Evolutionary conservation across 2,113 vertebrate genomes (phyloP), one percentile per base, ranked within the genome.

Genomic region (Steatornis caripensis): DNA sequence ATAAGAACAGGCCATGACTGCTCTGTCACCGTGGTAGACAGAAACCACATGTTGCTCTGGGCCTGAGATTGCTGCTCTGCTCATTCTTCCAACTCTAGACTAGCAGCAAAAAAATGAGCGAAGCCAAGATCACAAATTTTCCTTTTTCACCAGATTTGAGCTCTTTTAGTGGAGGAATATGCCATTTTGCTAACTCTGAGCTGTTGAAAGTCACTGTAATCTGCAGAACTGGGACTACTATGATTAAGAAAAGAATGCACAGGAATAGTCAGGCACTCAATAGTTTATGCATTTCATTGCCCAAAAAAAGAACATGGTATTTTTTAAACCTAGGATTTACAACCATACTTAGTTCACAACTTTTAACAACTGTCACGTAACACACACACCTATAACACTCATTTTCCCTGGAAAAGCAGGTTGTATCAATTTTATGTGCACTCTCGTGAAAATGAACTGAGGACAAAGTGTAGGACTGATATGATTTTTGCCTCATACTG

Each of bases 21-120:
- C 17, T 89, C 91, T 90, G 89, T 92, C 94, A 92, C 86, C 11
- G 6, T 89, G 62, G 74, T 72, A 91, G 95, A 97, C 87, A 95
- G 57, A 96, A 96, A 96, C 84, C 93, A 96, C 53, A 94, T 95
- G 94, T 93, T 95, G 45, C 76, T 78, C 57, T 82, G 72, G n/a
- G 69, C 64, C 76, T 41, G 65, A 61, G 55, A 58, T 15, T 78
- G 29, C 61, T 69, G 60, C 58, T 90, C 66, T 94, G 49, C 30
- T 88, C 2, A 0, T 58, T 94, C 75, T 66, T 94, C 68, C 43
- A 2, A 20, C 86, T 93, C 53, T 57, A 46, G 72, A 70, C 18
- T 92, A 83, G 53, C 27, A 72, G n/a, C 17, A 87, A 83, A 82
- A 72, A 72, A 57, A 15, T 0, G 0, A 87, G 34, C 6, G n/a